Base-by-base conservation (phyloP, 1,140 invertebrate species). In the Anoplophora glabripennis region DNA sequence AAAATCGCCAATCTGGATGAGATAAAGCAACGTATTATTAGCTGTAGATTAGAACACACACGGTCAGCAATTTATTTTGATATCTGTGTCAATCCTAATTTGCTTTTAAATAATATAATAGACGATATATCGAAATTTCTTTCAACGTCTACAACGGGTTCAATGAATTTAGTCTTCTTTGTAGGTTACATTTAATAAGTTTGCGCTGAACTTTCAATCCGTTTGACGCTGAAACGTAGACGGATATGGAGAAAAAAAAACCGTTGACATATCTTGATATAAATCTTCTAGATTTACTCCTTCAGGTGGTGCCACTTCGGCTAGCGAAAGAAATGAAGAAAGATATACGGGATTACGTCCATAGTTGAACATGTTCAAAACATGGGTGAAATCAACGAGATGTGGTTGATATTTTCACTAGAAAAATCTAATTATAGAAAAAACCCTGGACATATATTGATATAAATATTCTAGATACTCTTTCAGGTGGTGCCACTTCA, bases 361-460 rank as follows among this genome's bases (percentile, higher is more conserved):
- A 44, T 7, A 44, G 4, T 44, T 44, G 12, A 44, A 44, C 1
- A 8, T 42, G 15, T 42, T 42, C 40, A 42, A 15, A 42, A 42
- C 40, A 42, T 42, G 40, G 40, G 40, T 42, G 15, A 12, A n/a
- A 42, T 12, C 40, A 42, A 42, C 15, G 40, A 42, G 15, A 42
- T 15, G 40, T 42, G 40, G n/a, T 15, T 12, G 40, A 15, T 15
- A 4, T 42, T 12, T 11, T 15, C 40, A 42, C 15, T 7, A 15
- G 40, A 12, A 42, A 11, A 42, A 12, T 42, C 15, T 12, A 11
- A 4, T 42, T 42, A 42, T 42, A 42, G 4, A 42, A n/a, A 42
- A 15, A 12, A 5, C 12, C 17, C 8, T 17, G 10, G 40, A 42
- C 12, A 42, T 14, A 9, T 15, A 8, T n/a, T n/a, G 40, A n/a